Evolutionary conservation across 2,797 vertebrate species (phyloP), one percentile per base, ranked within the genome.

Genomic region (Chromis chromis): DNA sequence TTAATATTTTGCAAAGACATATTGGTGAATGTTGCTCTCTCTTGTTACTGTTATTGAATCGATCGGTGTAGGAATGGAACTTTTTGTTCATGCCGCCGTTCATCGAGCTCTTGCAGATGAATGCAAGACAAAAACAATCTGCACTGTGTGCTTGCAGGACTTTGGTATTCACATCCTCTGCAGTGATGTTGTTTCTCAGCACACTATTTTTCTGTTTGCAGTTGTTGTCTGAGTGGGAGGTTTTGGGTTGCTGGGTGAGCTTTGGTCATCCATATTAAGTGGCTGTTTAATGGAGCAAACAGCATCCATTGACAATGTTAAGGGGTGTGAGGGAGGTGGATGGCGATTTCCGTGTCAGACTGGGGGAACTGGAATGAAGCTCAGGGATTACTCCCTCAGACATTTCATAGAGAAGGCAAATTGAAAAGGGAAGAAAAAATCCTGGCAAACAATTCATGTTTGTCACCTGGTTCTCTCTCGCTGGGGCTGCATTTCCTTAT

Each of bases 391-490:
- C 89, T 88, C 83, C 88, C 85, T 92, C 83, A 90, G 89, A 93
- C 82, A 65, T 90, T 91, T 90, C 80, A 87, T 87, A 83, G 81
- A 91, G 81, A 82, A 87, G 83, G 88, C 79, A 94, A 93, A 94
- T 93, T 91, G 89, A 91, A 94, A 94, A 93, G 76, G 86, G 83
- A 88, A 78, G 87, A 65, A 84, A 89, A 89, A 91, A 88, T 79
- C 84, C 89, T 90, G 86, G 86, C 89, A 89, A 90, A 94, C 92
- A 92, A 93, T 93, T 93, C 89, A 81, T 93, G 91, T 94, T 92
- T 88, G 90, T 94, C 93, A 94, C 93, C 93, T 93, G 89, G 86
- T 89, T 91, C 59, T 88, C 87, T 83, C 91, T 88, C 58, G 22
- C 76, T 90, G 85, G 81, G 82, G 81, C 89, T 88, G 88, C 76